Evolutionary conservation across 1,140 invertebrate genomes (phyloP), one percentile per base, ranked within the genome.

Genomic region (Homalodisca vitripennis): DNA sequence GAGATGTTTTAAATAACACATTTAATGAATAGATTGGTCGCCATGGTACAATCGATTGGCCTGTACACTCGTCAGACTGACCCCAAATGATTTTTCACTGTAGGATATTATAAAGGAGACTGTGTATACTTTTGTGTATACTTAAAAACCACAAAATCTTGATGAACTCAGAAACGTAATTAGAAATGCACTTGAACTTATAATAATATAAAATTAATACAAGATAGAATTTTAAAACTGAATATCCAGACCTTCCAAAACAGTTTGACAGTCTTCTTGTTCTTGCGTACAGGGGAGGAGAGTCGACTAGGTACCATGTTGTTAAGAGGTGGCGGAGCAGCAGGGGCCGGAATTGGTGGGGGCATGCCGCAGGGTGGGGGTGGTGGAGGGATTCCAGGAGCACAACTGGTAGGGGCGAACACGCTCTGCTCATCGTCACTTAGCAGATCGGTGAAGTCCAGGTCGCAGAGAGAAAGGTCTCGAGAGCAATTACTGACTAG

Each of bases 191-290:
- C n/a, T n/a, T n/a, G n/a, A n/a, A n/a, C n/a, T n/a, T n/a, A n/a
- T n/a, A n/a, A n/a, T n/a, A n/a, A n/a, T n/a, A n/a, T n/a, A n/a
- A n/a, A n/a, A n/a, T n/a, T n/a, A n/a, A n/a, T n/a, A n/a, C n/a
- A n/a, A n/a, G n/a, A n/a, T n/a, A n/a, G 2, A 51, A 48, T 26
- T 60, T 10, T 63, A n/a, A n/a, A n/a, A n/a, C n/a, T n/a, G n/a
- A n/a, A n/a, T n/a, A n/a, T n/a, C n/a, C n/a, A n/a, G 69, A 77
- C 76, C 75, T 77, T 93, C 98, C 98, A 99, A 80, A 99, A 99
- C n/a, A 99, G 82, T 82, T 98, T 98, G 2, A 99, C 91, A n/a
- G 97, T 98, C 80, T 98, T 98, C 79, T 98, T 98, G 74, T 88
- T 95, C 79, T 98, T 98, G 77, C 91, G 92, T 22, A 86, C 82